These are phyloP conservation scores for Theristus sp. DNA, from an alignment of 2,888 invertebrate species.

Conservation along the genomic window DNA sequence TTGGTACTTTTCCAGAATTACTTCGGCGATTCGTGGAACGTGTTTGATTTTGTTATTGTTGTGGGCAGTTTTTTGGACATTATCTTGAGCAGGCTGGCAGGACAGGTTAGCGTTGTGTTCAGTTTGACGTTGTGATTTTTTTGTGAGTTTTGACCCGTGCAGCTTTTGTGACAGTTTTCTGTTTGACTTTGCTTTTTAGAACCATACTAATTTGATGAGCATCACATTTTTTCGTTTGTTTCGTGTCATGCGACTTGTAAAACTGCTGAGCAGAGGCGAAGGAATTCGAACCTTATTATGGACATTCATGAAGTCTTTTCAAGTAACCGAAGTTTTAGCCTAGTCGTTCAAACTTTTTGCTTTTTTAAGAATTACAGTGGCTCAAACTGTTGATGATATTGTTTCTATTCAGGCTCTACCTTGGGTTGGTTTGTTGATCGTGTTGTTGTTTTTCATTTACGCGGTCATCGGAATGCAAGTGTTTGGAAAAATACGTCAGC, in stretches of 20 bases:
- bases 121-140: constrained; percentile 59
- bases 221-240: constrained; percentile 98
- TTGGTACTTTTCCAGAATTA: constrained; percentile 82
- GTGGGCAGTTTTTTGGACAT: constrained; percentile 91
- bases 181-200: too few species aligned
- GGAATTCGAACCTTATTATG: constrained; percentile 90
- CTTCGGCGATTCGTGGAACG: constrained; percentile 93
- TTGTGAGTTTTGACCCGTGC: too few species aligned
- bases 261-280: constrained; percentile 85
- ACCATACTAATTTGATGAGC: too few species aligned
- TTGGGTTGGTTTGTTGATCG: constrained; percentile 89
- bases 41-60: constrained; percentile 89
- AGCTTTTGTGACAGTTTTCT: too few species aligned
- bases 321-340: too few species aligned
- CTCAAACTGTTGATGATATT: too few species aligned
- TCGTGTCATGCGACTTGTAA: constrained; percentile 94
- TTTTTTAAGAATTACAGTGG: too few species aligned
- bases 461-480: constrained; percentile 99
- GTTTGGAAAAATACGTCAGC: constrained; percentile 81
- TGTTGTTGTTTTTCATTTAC: constrained; percentile 97
- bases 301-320: constrained; percentile 98
- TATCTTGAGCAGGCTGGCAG: constrained; percentile 55
- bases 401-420: constrained; percentile 93
- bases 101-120: too few species aligned
- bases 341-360: too few species aligned